Percentiles rank a stretch among this genome's conserved stretches.
These are phyloP conservation scores for Crotophaga sulcirostris DNA, from an alignment of 2,113 vertebrate species.

Conservation along the genomic window DNA sequence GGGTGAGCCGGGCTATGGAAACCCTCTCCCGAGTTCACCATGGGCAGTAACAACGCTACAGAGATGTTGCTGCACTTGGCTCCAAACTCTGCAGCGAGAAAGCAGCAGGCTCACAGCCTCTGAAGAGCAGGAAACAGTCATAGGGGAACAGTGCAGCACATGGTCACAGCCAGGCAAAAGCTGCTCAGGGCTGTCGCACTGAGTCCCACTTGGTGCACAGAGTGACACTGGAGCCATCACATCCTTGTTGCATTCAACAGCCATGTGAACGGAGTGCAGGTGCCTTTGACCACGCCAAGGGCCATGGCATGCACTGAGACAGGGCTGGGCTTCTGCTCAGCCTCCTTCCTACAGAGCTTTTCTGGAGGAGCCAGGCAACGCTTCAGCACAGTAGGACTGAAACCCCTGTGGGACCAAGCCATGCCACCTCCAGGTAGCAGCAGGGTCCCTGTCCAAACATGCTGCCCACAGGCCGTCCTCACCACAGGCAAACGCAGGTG, in stretches of 20 bases:
- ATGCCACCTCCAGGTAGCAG: neutral
- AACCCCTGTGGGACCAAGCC: neutral
- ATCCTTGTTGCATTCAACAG: accelerated
- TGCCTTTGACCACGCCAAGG: too few species aligned
- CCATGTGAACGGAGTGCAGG: accelerated
- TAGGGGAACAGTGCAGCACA: accelerated
- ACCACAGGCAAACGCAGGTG: neutral
- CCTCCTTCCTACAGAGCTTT: neutral
- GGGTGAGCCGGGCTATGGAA: neutral
- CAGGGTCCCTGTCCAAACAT: neutral
- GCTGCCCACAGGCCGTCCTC: neutral
- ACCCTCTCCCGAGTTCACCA: neutral
- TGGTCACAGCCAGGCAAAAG: accelerated
- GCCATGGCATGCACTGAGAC: neutral
- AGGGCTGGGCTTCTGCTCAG: neutral
- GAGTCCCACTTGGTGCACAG: accelerated
- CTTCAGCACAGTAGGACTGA: neutral
- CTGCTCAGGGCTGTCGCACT: accelerated
- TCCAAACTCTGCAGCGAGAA: neutral
- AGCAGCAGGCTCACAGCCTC: neutral
- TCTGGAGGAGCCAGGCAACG: neutral
- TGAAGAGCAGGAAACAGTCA: neutral
- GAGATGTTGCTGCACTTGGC: neutral
- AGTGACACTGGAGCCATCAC: neutral
- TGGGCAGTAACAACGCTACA: neutral